Base-by-base conservation (phyloP, 2,888 invertebrate species). In the Glaucopsyche alexis region DNA sequence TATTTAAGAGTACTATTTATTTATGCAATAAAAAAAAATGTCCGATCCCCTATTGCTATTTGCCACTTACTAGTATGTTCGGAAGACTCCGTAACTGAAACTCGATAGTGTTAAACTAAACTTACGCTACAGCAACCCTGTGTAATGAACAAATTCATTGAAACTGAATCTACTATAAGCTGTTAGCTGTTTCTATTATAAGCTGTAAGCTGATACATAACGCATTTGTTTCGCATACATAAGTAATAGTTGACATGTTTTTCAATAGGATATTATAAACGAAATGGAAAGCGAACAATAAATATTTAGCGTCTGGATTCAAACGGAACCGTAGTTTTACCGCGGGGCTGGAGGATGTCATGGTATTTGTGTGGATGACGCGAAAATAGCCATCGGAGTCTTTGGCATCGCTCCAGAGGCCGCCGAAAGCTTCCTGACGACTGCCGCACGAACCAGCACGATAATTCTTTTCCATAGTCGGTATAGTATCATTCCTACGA, bases 321-420 rank as follows among this genome's bases (percentile, higher is more conserved):
- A 60, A 19, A 71, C 45, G 64, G n/a, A 55, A 38, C n/a, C 45
- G 66, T 66, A 72, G 19, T 49, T 50, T 50, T 50, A 11, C 9
- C 76, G 77, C 76, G 74, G 79, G 77, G 76, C 77, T 78, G 76
- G 79, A 77, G 79, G 79, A 84, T 83, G 83, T 84, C 84, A 86
- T 86, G 86, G 86, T 87, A 85, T 88, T 87, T 82, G 76, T 76
- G 86, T 81, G 85, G 85, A 88, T 89, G 88, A 90, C 86, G 87
- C 88, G 83, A 90, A 90, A 90, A 91, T 91, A 91, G 87, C 90
- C 85, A 84, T 81, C 84, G 85, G 84, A 88, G 84, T 87, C 79
- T 83, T 88, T 92, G 91, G 91, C 91, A 85, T 65, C 75, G 79
- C 71, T 88, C 91, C 91, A 91, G 89, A 84, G 87, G 88, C 88